phyloP scores from a whole-genome alignment of 1,140 invertebrate genomes.

The Drepana arcuata region DNA sequence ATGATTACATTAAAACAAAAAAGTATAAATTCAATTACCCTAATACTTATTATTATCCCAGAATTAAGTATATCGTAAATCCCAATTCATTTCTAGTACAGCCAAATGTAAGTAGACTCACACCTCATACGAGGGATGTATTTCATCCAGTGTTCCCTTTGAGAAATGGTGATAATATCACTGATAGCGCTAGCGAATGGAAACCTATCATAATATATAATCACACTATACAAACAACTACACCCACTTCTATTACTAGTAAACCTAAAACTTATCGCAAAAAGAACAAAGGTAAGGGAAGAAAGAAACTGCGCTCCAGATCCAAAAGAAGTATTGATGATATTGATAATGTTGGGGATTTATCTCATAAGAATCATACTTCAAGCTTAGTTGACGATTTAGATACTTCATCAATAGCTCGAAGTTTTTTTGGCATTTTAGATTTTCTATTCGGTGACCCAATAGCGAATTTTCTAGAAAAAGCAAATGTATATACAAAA shows the following conservation, averaged over 20 bases:
- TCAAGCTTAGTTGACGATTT: neutral
- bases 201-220: slow-evolving; percentile 39
- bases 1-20: slow-evolving; percentile 57
- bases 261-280: no score
- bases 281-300: slow-evolving; percentile 3
- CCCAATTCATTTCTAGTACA: slow-evolving; percentile 29
- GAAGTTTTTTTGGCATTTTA: slow-evolving; percentile 25
- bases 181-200: slow-evolving; percentile 37
- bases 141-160: no score
- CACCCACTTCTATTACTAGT: no score
- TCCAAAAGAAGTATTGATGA: slow-evolving; percentile 25
- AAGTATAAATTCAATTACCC: slow-evolving; percentile 63
- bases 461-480: slow-evolving; percentile 21
- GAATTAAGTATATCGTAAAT: slow-evolving; percentile 50
- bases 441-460: slow-evolving; percentile 20
- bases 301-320: slow-evolving; percentile 19
- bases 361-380: neutral
- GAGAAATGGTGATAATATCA: slow-evolving; percentile 13
- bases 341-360: no score
- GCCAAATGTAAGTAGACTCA: slow-evolving; percentile 39
- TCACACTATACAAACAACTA: slow-evolving; percentile 4
- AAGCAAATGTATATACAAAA: slow-evolving; percentile 29
- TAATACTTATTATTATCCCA: slow-evolving; percentile 54
- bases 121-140: no score
- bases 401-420: slow-evolving; percentile 1